Conservation (phyloP, 2,797 vertebrate genomes). For the Cynodonichthys magdalenae region DNA sequence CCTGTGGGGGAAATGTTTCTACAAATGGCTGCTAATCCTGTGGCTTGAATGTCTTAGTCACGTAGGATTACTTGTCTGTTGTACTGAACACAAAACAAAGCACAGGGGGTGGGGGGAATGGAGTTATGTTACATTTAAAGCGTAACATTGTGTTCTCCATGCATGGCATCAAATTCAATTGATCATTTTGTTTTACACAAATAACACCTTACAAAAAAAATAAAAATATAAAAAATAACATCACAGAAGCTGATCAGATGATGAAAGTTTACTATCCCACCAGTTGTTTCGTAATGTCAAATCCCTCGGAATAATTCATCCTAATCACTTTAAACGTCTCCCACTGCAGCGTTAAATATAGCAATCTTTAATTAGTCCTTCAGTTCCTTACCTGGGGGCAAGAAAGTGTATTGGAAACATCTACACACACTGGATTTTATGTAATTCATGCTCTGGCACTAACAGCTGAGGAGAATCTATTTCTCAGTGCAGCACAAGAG, state of each 20-base stretch:
- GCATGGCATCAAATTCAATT: neutral
- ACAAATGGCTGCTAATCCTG: neutral
- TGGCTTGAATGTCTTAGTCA: slow-evolving; percentile 4
- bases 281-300: neutral
- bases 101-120: neutral
- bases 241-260: neutral
- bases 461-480: slow-evolving; percentile 12
- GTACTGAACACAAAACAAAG: neutral
- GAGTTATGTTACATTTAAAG: slow-evolving; percentile 6
- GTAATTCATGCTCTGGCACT: slow-evolving; percentile 24
- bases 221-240: neutral
- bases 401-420: slow-evolving; percentile 25
- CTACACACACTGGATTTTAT: slow-evolving; percentile 39
- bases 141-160: neutral
- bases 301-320: slow-evolving; percentile 7
- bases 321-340: slow-evolving; percentile 27
- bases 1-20: slow-evolving; percentile 2
- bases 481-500: slow-evolving; percentile 11
- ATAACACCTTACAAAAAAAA: neutral
- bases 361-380: slow-evolving; percentile 49
- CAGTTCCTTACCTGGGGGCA: slow-evolving; percentile 37
- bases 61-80: slow-evolving; percentile 1
- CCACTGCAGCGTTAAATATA: slow-evolving; percentile 48
- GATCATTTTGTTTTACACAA: neutral
- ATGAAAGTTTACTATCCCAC: neutral